phyloP scores from a whole-genome alignment of 1,140 invertebrate species.

The Cecropterus lyciades region DNA sequence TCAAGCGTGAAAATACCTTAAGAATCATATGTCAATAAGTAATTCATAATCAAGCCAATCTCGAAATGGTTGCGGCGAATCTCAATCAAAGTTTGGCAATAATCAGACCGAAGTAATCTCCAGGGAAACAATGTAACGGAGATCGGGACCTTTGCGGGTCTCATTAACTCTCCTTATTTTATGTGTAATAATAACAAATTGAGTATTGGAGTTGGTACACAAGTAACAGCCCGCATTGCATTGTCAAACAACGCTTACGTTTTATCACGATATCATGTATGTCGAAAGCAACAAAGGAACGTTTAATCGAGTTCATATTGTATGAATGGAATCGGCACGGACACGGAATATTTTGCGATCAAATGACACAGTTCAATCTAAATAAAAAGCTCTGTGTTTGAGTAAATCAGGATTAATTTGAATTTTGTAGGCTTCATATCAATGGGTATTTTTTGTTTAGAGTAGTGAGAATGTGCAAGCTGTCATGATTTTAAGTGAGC shows the following conservation, averaged over 20 bases:
- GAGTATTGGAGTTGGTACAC: conserved; percentile 3
- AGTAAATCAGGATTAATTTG: too few species aligned
- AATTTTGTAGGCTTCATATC: too few species aligned
- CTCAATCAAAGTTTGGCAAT: conserved; percentile 79
- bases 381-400: conserved; percentile 15
- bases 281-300: conserved; percentile 23
- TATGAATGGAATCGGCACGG: conserved; percentile 20
- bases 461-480: too few species aligned
- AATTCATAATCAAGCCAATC: conserved; percentile 5
- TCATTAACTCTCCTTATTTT: conserved; percentile 16
- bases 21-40: too few species aligned
- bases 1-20: too few species aligned
- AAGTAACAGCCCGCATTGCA: conserved; percentile 6
- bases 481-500: too few species aligned
- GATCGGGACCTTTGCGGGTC: conserved; percentile 10
- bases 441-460: too few species aligned
- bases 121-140: conserved; percentile 66
- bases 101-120: conserved; percentile 74
- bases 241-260: conserved; percentile 8
- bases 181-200: conserved; percentile 26
- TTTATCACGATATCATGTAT: conserved; percentile 21
- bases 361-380: conserved; percentile 19
- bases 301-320: conserved; percentile 29
- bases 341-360: conserved; percentile 15
- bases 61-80: conserved; percentile 57